Conservation (phyloP, 2,113 vertebrate genomes). For the Brachyhypopomus gauderio region DNA sequence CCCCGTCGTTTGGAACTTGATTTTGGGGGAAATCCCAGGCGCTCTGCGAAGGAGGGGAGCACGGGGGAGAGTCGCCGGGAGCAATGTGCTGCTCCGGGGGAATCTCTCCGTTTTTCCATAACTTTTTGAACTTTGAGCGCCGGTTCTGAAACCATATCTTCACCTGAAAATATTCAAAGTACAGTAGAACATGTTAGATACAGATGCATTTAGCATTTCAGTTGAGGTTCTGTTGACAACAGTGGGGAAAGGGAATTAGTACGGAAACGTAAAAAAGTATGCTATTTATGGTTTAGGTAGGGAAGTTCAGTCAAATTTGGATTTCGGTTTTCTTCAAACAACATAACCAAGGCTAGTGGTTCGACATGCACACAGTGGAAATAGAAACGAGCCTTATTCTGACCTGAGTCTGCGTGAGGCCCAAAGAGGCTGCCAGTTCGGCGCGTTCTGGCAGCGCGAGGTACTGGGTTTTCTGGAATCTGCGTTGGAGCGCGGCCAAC, state of each 20-base stretch:
- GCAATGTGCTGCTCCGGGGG: constrained; percentile 87
- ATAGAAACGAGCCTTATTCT: not conserved
- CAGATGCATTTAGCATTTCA: not conserved
- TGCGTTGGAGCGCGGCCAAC: constrained; percentile 85
- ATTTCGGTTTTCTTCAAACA: too few species aligned
- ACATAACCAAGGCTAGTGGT: not conserved
- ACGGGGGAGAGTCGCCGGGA: constrained; percentile 86
- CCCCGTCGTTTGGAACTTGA: constrained; percentile 58
- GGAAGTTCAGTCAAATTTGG: too few species aligned
- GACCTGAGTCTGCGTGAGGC: constrained; percentile 89
- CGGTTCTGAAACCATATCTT: constrained; percentile 94
- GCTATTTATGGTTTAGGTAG: too few species aligned
- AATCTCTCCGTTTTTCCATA: constrained; percentile 89
- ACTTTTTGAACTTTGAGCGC: constrained; percentile 91
- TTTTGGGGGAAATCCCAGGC: constrained; percentile 83
- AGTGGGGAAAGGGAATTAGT: not conserved
- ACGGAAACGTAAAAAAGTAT: not conserved
- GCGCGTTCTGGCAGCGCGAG: constrained; percentile 85
- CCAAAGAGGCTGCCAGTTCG: constrained; percentile 84
- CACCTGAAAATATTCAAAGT: constrained; percentile 68
- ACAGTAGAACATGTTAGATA: constrained; percentile 1
- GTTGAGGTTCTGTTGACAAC: not conserved
- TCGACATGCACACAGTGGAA: too few species aligned
- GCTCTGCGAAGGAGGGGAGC: constrained; percentile 83
- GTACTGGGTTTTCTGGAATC: constrained; percentile 89